Conservation (phyloP, 2,113 vertebrate genomes). For the Catagonus wagneri region DNA sequence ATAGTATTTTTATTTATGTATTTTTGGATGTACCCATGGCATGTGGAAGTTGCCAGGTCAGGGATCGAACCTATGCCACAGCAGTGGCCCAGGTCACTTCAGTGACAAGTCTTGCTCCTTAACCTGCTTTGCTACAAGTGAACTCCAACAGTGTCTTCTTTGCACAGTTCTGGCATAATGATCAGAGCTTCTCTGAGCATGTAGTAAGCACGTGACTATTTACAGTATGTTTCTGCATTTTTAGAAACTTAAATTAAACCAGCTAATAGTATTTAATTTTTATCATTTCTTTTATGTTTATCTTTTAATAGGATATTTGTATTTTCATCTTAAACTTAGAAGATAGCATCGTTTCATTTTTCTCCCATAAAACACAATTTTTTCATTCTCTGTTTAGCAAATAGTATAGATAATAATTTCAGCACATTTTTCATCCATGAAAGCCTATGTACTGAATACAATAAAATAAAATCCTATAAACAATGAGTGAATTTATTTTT, state of each 20-base stretch:
- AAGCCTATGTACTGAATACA: neutral
- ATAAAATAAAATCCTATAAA: constrained; percentile 6
- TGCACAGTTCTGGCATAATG: neutral
- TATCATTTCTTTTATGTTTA: constrained; percentile 9
- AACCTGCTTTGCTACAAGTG: too few relatives aligned
- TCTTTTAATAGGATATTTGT: constrained; percentile 10
- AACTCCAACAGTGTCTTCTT: neutral
- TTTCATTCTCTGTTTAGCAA: neutral
- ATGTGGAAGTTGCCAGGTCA: too few relatives aligned
- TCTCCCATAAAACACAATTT: neutral
- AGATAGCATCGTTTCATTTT: constrained; percentile 11
- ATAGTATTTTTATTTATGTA: too few relatives aligned
- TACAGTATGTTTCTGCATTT: neutral
- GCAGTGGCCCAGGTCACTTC: too few relatives aligned
- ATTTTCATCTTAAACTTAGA: constrained; percentile 16
- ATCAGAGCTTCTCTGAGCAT: neutral
- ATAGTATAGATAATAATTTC: constrained; percentile 6
- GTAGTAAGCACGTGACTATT: neutral
- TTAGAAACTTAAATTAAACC: constrained; percentile 7
- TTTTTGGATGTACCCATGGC: too few relatives aligned
- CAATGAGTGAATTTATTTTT: neutral
- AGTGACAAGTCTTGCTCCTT: too few relatives aligned
- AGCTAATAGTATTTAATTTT: neutral
- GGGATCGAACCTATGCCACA: too few relatives aligned
- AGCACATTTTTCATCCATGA: constrained; percentile 27